Percentiles rank a stretch among this genome's conserved stretches.
These are phyloP conservation scores for Ormyrus labotus DNA, from an alignment of 2,888 invertebrate genomes.

Conservation along the genomic window DNA sequence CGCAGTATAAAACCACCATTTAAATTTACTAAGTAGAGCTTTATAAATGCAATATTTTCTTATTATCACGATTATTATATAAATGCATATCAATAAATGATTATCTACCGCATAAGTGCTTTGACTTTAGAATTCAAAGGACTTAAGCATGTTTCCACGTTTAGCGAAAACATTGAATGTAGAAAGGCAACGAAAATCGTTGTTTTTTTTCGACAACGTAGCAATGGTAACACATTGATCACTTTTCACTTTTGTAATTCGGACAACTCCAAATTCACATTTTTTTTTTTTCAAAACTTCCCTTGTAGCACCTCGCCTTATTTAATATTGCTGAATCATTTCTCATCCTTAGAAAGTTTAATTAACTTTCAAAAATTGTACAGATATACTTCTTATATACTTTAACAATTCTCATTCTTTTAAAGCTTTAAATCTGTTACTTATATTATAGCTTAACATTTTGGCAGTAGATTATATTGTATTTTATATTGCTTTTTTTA, in stretches of 20 bases:
- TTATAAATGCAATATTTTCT: slow-evolving; percentile 52
- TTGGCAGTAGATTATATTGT: slow-evolving; percentile 27
- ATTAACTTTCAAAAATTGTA: neutral
- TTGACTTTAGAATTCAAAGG: slow-evolving; percentile 34
- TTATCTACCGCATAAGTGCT: slow-evolving; percentile 46
- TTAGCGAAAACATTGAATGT: slow-evolving; percentile 38
- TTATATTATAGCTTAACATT: slow-evolving; percentile 10
- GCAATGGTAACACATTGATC: slow-evolving; percentile 52
- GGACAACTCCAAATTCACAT: too few species aligned
- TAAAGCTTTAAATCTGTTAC: slow-evolving; percentile 17
- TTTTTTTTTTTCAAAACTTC: slow-evolving; percentile 9
- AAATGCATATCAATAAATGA: slow-evolving; percentile 51
- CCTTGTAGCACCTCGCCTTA: slow-evolving; percentile 1
- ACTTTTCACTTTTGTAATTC: slow-evolving; percentile 3
- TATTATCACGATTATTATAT: slow-evolving; percentile 43
- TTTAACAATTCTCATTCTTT: neutral
- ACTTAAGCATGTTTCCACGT: slow-evolving; percentile 41
- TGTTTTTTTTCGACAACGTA: slow-evolving; percentile 30
- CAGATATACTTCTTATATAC: too few species aligned
- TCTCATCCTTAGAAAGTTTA: neutral
- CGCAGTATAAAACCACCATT: slow-evolving; percentile 43
- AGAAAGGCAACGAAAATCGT: slow-evolving; percentile 34
- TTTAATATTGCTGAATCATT: too few species aligned
- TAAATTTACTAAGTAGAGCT: slow-evolving; percentile 35
- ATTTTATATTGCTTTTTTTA: slow-evolving; percentile 26